Evolutionary conservation across 1,140 invertebrate genomes (phyloP), one percentile per base, ranked within the genome.

Genomic region (Bombus vancouverensis): DNA sequence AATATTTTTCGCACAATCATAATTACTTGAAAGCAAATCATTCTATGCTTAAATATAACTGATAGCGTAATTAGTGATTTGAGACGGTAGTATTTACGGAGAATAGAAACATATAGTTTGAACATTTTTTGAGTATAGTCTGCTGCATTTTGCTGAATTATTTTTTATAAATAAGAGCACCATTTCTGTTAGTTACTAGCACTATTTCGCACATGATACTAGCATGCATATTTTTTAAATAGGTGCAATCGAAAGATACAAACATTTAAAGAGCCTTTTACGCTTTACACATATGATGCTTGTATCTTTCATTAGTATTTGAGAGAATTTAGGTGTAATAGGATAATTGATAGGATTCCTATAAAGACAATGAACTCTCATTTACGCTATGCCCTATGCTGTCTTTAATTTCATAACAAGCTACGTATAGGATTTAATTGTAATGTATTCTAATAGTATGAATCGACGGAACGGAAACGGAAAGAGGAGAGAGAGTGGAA

Each of bases 401-500:
- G 71, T 59, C 18, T 34, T 73, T 25, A 85, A 66, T n/a, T n/a
- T 12, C 28, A 8, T 5, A 10, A 44, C 28, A 10, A 42, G 42
- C 18, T 8, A n/a, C 22, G 9, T 15, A 34, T 1, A 53, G 15
- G 12, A 53, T 81, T 68, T 37, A 62, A 34, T 6, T 68, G 13
- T 57, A 28, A 34, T 72, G 34, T 73, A 53, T 81, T 85, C n/a
- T 53, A 75, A 72, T 94, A 98, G 97, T 98, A 98, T 93, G 97
- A 98, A 95, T 96, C 97, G 75, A 97, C 96, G 81, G 98, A 98
- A 93, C 96, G 97, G 86, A 97, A 97, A 92, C 96, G 97, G 73
- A 96, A 96, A 68, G 96, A 97, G 84, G 96, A 97, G 89, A 94
- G 96, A 37, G 96, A 96, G 84, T 95, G 95, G 87, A 95, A 95